A percentile compares a stretch with the other conserved stretches of the same genome.
Conservation (phyloP, 2,888 invertebrate genomes). For the Acleris laterana region DNA sequence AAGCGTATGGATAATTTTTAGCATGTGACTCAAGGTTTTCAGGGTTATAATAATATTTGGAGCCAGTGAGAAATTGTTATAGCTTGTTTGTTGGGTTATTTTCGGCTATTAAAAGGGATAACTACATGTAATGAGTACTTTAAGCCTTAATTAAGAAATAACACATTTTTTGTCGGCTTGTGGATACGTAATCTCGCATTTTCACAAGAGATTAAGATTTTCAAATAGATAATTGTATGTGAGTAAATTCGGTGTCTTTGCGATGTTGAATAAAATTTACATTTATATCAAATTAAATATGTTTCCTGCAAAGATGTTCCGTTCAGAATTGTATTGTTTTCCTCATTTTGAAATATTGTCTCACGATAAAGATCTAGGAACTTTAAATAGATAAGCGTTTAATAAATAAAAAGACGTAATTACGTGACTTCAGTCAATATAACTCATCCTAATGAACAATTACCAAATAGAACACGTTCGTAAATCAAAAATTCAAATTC, state of each 20-base stretch:
- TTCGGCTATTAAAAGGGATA: conserved; percentile 10
- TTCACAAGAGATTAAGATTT: conserved; percentile 33
- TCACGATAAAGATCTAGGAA: conserved; percentile 29
- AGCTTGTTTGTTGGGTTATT: conserved; percentile 1
- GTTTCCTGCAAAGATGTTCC: conserved; percentile 32
- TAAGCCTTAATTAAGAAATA: conserved; percentile 26
- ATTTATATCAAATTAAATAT: conserved; percentile 33
- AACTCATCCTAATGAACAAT: conserved; percentile 39
- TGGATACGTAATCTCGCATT: conserved; percentile 21
- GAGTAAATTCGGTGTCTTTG: conserved; percentile 24
- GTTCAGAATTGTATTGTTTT: conserved; percentile 34
- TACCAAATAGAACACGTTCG: conserved; percentile 22
- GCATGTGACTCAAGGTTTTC: conserved; percentile 35
- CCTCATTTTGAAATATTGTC: conserved; percentile 28
- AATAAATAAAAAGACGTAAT: conserved; percentile 37
- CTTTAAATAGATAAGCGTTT: conserved; percentile 29
- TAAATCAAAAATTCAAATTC: conserved; percentile 23
- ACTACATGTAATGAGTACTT: conserved; percentile 15
- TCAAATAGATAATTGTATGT: conserved; percentile 30
- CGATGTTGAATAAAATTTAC: conserved; percentile 29
- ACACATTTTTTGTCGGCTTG: conserved; percentile 17
- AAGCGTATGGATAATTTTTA: conserved; percentile 38
- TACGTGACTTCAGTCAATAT: conserved; percentile 34
- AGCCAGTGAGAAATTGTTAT: conserved; percentile 6
- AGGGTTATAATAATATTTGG: conserved; percentile 33